Evolutionary conservation across 2,797 vertebrate species (phyloP).

Genomic region (Acrocephalus scirpaceus): DNA sequence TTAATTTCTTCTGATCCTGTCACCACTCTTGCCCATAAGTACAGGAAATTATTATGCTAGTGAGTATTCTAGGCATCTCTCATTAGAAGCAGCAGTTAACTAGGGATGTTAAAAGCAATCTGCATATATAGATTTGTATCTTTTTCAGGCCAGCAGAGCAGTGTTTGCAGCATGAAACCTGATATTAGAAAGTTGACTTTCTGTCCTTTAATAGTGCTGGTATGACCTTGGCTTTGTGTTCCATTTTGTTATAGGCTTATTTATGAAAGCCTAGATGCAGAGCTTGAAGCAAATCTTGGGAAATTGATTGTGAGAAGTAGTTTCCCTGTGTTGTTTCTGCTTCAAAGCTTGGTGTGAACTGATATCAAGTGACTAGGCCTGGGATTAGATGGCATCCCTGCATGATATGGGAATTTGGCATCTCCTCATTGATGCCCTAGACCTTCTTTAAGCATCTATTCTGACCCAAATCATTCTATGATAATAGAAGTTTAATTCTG

Average conservation of each 20-base stretch:
- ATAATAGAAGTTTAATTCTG: constrained; percentile 65
- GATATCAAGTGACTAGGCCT: constrained; percentile 38
- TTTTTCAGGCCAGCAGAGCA: not conserved
- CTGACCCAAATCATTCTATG: not conserved
- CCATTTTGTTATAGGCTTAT: not conserved
- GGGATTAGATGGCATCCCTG: not conserved
- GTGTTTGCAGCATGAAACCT: not conserved
- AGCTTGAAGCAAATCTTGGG: not conserved
- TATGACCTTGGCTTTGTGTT: not conserved
- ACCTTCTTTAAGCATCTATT: not conserved
- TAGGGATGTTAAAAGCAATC: not conserved
- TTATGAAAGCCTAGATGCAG: not conserved
- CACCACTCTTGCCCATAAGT: not conserved
- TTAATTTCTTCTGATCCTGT: not conserved
- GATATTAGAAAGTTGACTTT: not conserved
- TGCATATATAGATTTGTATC: not conserved
- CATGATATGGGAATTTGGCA: constrained; percentile 24
- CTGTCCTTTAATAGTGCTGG: not conserved
- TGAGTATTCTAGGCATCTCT: not conserved
- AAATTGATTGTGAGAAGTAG: not conserved
- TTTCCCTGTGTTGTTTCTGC: constrained; percentile 57
- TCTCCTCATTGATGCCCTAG: not conserved
- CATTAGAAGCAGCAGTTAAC: not conserved
- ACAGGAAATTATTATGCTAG: not conserved
- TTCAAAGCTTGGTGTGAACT: constrained; percentile 9